Evolutionary conservation across 2,113 vertebrate genomes (phyloP).

Genomic region (Rhinolophus sinicus): DNA sequence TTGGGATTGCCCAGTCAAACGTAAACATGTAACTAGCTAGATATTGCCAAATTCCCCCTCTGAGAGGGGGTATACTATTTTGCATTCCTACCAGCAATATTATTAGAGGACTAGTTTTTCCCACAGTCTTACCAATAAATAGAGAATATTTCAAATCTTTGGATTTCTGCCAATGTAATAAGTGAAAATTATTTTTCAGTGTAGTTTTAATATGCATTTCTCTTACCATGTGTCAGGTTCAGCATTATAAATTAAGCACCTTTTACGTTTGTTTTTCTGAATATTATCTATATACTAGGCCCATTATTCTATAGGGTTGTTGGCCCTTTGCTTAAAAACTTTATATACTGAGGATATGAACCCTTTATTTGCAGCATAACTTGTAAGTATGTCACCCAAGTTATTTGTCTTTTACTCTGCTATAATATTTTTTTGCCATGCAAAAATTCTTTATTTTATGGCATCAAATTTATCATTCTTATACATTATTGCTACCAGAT

Average conservation of each 20-base stretch:
- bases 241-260: neutral
- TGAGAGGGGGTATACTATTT: neutral
- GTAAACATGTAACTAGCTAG: neutral
- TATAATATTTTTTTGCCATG: neutral
- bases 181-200: conserved; percentile 20
- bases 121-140: neutral
- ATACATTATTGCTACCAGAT: neutral
- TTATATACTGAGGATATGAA: neutral
- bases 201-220: conserved; percentile 26
- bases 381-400: neutral
- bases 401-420: conserved; percentile 15
- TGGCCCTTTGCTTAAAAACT: neutral
- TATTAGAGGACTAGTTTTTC: neutral
- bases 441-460: conserved; percentile 51
- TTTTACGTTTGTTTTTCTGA: conserved; percentile 15
- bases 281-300: neutral
- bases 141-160: conserved; percentile 38
- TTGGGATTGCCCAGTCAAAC: conserved; percentile 31
- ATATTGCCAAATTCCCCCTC: conserved; percentile 17
- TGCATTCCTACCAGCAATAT: neutral
- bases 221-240: neutral
- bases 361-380: neutral
- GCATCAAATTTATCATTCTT: neutral
- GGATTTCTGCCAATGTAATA: conserved; percentile 5
- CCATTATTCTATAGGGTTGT: neutral